Conservation (phyloP, 2,113 vertebrate species). For the Cettia cetti region DNA sequence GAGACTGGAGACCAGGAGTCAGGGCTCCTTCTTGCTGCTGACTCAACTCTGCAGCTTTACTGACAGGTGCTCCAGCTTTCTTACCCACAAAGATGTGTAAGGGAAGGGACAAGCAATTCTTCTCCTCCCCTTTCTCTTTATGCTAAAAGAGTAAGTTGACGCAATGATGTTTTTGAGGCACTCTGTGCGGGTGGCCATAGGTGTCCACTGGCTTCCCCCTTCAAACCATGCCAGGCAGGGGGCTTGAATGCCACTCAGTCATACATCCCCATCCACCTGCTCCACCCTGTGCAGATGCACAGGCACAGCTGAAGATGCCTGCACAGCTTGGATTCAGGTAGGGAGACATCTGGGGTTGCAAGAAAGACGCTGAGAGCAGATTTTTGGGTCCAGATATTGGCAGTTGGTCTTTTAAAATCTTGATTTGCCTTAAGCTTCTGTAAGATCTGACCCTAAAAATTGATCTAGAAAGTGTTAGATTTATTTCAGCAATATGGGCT, state of each 20-base stretch:
- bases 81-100: not conserved
- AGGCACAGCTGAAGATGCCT: not conserved
- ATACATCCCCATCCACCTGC: not conserved
- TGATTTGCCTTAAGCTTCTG: not conserved
- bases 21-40: not conserved
- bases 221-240: not conserved
- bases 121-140: not conserved
- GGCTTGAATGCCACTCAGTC: not conserved
- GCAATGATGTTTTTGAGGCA: not conserved
- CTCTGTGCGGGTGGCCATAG: not conserved
- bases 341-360: not conserved
- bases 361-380: not conserved
- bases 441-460: not conserved
- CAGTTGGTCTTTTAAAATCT: not conserved
- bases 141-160: not conserved
- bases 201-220: not conserved
- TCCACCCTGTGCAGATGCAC: not conserved
- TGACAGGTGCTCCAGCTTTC: not conserved
- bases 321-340: not conserved
- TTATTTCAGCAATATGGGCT: constrained; percentile 1
- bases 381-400: not conserved
- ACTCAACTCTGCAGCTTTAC: not conserved
- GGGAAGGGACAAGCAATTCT: not conserved
- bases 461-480: not conserved
- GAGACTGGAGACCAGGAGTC: not conserved